phyloP scores from a whole-genome alignment of 2,888 invertebrate genomes.

The Drosophila monieri region DNA sequence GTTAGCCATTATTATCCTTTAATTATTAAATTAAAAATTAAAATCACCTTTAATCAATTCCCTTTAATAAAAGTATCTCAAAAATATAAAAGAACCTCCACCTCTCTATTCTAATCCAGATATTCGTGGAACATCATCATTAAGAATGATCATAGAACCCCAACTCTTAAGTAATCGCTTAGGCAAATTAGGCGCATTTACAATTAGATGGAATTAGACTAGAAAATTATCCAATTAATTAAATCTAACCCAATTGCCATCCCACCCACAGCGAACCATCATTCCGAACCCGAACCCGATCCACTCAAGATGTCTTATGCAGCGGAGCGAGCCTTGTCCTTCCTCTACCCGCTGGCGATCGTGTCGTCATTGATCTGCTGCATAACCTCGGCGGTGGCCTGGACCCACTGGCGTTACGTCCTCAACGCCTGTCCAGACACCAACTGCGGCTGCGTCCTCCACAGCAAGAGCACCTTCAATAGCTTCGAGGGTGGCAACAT shows the following conservation, averaged over 20 bases:
- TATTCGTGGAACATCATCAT: background rate
- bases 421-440: conserved; percentile 88
- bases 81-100: no score
- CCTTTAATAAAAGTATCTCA: no score
- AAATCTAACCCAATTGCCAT: conserved; percentile 10
- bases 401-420: conserved; percentile 88
- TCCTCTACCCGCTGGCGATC: conserved; percentile 81
- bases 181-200: conserved; percentile 27
- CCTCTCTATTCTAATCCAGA: no score
- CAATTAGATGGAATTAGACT: conserved; percentile 43
- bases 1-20: no score
- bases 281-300: conserved; percentile 10
- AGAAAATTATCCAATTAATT: conserved; percentile 32
- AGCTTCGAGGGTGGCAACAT: conserved; percentile 88
- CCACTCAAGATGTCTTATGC: conserved; percentile 78
- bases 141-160: background rate
- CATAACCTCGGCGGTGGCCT: conserved; percentile 86
- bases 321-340: conserved; percentile 81
- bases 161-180: conserved; percentile 10
- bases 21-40: no score
- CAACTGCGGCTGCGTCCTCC: conserved; percentile 89
- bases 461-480: conserved; percentile 86
- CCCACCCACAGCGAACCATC: conserved; percentile 29
- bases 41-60: no score
- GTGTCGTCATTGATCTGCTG: conserved; percentile 79